Conservation (phyloP, 2,113 vertebrate species). For the Conger conger region DNA sequence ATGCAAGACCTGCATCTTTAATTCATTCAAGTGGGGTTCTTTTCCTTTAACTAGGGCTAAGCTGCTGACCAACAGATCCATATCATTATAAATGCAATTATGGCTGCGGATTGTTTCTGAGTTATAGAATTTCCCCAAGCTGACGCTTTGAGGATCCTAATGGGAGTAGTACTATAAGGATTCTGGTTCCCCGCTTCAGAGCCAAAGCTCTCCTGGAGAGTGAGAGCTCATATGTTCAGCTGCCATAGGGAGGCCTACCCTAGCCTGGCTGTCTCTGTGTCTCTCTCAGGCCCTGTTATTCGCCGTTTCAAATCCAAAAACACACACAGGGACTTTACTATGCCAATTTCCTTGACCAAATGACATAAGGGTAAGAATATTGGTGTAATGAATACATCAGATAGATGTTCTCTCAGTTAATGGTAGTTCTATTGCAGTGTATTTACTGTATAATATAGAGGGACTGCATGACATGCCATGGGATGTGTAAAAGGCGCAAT, state of each 20-base stretch:
- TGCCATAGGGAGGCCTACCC: background rate
- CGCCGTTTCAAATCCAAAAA: constrained; percentile 19
- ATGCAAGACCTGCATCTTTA: constrained; percentile 17
- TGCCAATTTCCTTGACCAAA: background rate
- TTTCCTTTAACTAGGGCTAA: constrained; percentile 27
- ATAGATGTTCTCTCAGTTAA: constrained; percentile 11
- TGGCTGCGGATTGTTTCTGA: constrained; percentile 16
- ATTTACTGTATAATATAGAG: background rate
- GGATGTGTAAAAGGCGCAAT: background rate
- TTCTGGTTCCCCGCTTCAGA: background rate
- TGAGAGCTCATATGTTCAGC: background rate
- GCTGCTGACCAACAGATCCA: constrained; percentile 30
- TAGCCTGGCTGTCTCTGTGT: constrained; percentile 36
- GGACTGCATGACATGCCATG: background rate
- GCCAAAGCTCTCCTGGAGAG: background rate
- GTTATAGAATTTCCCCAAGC: background rate
- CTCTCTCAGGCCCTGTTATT: constrained; percentile 26
- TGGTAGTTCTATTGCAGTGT: constrained; percentile 13
- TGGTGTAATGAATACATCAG: background rate
- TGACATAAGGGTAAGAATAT: constrained; percentile 10
- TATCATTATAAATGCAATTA: constrained; percentile 33
- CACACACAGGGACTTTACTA: constrained; percentile 18
- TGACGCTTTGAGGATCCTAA: constrained; percentile 12
- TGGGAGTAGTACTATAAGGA: background rate
- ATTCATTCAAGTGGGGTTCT: constrained; percentile 22